phyloP scores from a whole-genome alignment of 1,140 invertebrate genomes.

The Chymomyza costata region DNA sequence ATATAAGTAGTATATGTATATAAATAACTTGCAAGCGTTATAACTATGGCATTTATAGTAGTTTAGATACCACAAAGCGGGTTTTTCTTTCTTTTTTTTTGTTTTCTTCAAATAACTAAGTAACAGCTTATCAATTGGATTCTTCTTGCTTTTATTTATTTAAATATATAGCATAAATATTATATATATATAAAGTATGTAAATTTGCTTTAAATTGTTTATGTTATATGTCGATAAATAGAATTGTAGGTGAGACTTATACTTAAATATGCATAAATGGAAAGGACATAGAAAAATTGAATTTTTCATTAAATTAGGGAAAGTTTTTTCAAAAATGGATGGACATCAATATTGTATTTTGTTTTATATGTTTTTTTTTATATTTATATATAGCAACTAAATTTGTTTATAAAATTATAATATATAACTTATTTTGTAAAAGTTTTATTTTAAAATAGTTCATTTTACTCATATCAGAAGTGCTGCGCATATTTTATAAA shows the following conservation, averaged over 20 bases:
- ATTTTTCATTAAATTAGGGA: conserved; percentile 65
- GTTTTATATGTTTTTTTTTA: conserved; percentile 4
- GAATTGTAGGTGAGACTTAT: conserved; percentile 27
- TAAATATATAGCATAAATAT: conserved; percentile 31
- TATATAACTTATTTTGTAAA: conserved; percentile 52
- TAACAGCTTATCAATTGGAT: conserved; percentile 58
- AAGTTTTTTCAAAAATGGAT: conserved; percentile 60
- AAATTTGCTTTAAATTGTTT: conserved; percentile 11
- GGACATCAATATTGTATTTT: conserved; percentile 67
- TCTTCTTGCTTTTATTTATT: conserved; percentile 24
- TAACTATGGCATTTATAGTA: conserved; percentile 32
- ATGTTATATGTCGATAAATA: conserved; percentile 17
- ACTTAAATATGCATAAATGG: conserved; percentile 44
- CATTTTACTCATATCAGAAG: conserved; percentile 27
- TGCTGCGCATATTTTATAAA: conserved; percentile 34
- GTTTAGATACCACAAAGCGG: conserved; percentile 48
- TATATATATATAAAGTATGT: conserved; percentile 17
- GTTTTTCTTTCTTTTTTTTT: conserved; percentile 16
- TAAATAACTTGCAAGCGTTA: conserved; percentile 63
- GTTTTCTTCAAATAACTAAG: conserved; percentile 62
- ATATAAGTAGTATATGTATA: conserved; percentile 16
- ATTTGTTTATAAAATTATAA: conserved; percentile 49
- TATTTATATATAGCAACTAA: conserved; percentile 59
- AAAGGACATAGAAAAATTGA: conserved; percentile 61
- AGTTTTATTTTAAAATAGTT: conserved; percentile 43